phyloP scores from a whole-genome alignment of 2,113 vertebrate genomes.

The Mola mola region DNA sequence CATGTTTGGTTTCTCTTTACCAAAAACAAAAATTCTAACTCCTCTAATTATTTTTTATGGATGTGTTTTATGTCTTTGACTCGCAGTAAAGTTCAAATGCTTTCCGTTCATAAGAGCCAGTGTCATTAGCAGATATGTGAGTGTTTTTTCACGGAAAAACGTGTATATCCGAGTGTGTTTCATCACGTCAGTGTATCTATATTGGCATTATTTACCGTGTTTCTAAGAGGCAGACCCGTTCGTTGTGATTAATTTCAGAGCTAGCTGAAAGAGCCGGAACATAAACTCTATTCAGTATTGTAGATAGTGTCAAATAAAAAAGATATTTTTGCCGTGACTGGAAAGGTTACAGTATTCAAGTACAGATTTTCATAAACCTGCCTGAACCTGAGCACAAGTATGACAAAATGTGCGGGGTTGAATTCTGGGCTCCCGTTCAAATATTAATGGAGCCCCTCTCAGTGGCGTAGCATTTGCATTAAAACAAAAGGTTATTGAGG shows the following conservation, averaged over 20 bases:
- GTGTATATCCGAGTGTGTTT: background rate
- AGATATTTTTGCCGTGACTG: constrained; percentile 6
- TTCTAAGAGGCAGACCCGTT: background rate
- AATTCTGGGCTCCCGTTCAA: constrained; percentile 77
- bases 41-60: constrained; percentile 21
- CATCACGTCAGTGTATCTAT: background rate
- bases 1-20: background rate
- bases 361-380: constrained; percentile 46
- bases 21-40: constrained; percentile 23
- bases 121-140: constrained; percentile 13
- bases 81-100: constrained; percentile 17
- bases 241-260: constrained; percentile 9
- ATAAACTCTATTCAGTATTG: background rate
- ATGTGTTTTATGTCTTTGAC: constrained; percentile 18
- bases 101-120: constrained; percentile 16
- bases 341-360: constrained; percentile 28
- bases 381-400: constrained; percentile 28
- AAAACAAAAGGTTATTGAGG: constrained; percentile 84
- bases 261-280: background rate
- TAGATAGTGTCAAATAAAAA: constrained; percentile 8
- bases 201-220: constrained; percentile 3
- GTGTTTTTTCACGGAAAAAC: constrained; percentile 10
- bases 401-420: constrained; percentile 56
- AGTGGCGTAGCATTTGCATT: constrained; percentile 79
- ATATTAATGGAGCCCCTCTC: constrained; percentile 81